These are phyloP conservation scores for Aphaenogaster rudis DNA, from an alignment of 1,140 invertebrate genomes.

Conservation along the genomic window DNA sequence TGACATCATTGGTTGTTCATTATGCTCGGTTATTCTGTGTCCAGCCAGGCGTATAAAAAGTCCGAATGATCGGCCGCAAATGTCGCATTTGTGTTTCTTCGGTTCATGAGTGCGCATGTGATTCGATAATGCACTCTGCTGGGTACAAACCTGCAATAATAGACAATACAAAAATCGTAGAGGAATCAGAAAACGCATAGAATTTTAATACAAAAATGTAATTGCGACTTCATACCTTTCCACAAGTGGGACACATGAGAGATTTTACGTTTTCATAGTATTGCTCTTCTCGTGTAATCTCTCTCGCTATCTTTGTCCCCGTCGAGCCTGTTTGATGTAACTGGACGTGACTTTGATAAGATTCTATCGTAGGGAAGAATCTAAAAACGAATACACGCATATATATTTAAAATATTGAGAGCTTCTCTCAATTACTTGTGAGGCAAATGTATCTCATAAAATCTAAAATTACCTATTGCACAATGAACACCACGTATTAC, in stretches of 20 bases:
- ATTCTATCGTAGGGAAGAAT: slow-evolving; percentile 79
- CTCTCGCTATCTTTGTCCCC: slow-evolving; percentile 37
- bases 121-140: slow-evolving; percentile 83
- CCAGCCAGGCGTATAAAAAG: slow-evolving; percentile 80
- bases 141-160: slow-evolving; percentile 78
- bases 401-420: slow-evolving; percentile 9
- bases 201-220: neutral
- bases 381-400: slow-evolving; percentile 61
- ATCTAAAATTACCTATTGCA: slow-evolving; percentile 78
- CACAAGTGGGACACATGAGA: slow-evolving; percentile 81
- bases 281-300: slow-evolving; percentile 72
- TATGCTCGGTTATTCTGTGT: slow-evolving; percentile 80
- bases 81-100: slow-evolving; percentile 82
- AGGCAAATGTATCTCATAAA: neutral
- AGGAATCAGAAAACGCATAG: neutral
- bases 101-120: slow-evolving; percentile 84
- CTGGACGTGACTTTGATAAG: slow-evolving; percentile 77
- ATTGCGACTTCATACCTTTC: slow-evolving; percentile 74
- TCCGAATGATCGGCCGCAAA: slow-evolving; percentile 82
- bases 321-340: slow-evolving; percentile 73
- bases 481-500: slow-evolving; percentile 78
- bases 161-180: neutral
- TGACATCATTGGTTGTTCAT: slow-evolving; percentile 74
- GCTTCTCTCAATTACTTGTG: neutral
- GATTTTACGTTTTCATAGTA: slow-evolving; percentile 75